Percentiles rank a stretch among this genome's conserved stretches.
Conservation (phyloP, 2,113 vertebrate genomes). For the Orthonyx spaldingii region DNA sequence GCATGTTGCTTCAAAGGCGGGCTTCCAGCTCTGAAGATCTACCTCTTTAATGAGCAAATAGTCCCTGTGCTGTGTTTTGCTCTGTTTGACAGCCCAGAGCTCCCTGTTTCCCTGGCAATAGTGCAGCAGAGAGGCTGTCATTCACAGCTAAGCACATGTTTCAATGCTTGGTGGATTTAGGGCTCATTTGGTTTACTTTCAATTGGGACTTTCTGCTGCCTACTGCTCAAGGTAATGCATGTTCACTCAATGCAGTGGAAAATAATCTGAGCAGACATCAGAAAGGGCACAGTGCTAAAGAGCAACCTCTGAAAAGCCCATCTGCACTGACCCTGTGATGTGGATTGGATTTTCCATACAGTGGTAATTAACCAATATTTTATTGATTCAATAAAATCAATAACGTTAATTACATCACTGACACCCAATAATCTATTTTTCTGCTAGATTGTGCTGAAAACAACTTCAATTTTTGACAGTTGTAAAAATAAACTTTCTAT, state of each 20-base stretch:
- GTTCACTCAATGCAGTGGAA: fast-evolving
- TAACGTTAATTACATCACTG: not conserved
- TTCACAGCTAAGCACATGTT: not conserved
- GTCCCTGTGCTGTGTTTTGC: not conserved
- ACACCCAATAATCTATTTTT: not conserved
- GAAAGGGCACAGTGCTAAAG: not conserved
- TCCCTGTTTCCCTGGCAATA: not conserved
- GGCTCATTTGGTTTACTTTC: not conserved
- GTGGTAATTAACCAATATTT: not conserved
- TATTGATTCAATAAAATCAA: not conserved
- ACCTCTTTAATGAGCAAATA: not conserved
- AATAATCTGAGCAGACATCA: not conserved
- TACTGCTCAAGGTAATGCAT: not conserved
- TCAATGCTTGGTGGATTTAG: not conserved
- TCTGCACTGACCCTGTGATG: not conserved
- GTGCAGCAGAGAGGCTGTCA: not conserved
- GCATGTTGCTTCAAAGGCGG: not conserved
- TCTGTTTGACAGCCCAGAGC: not conserved
- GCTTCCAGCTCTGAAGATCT: not conserved
- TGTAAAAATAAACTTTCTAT: not conserved
- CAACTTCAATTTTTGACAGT: not conserved
- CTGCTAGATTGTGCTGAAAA: not conserved
- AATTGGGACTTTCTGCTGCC: not conserved
- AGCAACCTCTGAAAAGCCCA: not conserved
- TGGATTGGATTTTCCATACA: not conserved